Percentiles rank a stretch among this genome's conserved stretches.
Evolutionary conservation across 2,888 invertebrate species (phyloP).

Genomic region (Ennomos fuscantarius): DNA sequence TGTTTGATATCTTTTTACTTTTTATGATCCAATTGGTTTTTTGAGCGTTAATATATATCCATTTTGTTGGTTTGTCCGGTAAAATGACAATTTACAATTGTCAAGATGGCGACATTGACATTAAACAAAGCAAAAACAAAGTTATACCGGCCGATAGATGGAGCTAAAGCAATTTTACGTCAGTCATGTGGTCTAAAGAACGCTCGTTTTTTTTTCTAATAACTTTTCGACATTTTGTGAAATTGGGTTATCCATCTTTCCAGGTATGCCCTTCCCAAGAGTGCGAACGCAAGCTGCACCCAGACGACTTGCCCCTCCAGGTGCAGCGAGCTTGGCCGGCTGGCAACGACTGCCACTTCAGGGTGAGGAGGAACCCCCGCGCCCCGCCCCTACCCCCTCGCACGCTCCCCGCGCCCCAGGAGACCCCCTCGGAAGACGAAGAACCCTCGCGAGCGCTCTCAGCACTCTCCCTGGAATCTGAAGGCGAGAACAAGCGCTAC

Average conservation of each 20-base stretch:
- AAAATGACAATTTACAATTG: too few relatives aligned
- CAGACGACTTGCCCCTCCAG: conserved; percentile 92
- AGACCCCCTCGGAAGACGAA: conserved; percentile 60
- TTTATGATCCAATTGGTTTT: too few relatives aligned
- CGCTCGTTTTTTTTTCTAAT: too few relatives aligned
- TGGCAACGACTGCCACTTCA: conserved; percentile 91
- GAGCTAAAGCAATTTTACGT: too few relatives aligned
- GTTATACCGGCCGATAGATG: too few relatives aligned
- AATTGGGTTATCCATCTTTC: conserved; percentile 32
- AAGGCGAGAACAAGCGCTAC: conserved; percentile 71
- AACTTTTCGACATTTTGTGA: too few relatives aligned
- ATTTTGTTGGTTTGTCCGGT: too few relatives aligned
- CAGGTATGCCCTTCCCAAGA: conserved; percentile 91
- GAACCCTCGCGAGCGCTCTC: conserved; percentile 73
- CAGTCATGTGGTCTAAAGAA: too few relatives aligned
- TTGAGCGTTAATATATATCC: too few relatives aligned
- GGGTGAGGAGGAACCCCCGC: conserved; percentile 92
- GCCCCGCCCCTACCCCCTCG: conserved; percentile 90
- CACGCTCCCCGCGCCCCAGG: conserved; percentile 66
- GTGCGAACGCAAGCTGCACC: conserved; percentile 94
- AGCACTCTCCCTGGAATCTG: conserved; percentile 75
- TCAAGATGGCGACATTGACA: too few relatives aligned
- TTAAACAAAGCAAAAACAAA: too few relatives aligned
- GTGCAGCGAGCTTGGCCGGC: conserved; percentile 91
- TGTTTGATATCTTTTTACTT: too few relatives aligned